Evolutionary conservation across 2,888 invertebrate genomes (phyloP).

Genomic region (Lasioglossum malachurum): DNA sequence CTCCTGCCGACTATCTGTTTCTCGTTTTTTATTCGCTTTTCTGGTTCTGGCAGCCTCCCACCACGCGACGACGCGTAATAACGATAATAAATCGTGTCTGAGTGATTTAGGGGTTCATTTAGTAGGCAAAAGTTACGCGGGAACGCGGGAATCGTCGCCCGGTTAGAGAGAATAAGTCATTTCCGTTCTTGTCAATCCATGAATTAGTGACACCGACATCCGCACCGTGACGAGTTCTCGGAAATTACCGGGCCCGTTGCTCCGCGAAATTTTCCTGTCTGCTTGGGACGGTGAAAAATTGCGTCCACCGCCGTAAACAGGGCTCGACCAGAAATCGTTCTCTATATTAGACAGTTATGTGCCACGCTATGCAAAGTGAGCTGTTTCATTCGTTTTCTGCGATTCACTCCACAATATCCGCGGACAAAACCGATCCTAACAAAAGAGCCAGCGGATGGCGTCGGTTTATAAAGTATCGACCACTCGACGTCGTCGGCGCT

Average conservation of each 20-base stretch:
- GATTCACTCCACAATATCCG: constrained; percentile 17
- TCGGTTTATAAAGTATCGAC: constrained; percentile 42
- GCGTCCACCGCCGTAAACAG: not conserved
- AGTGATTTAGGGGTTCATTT: constrained; percentile 72
- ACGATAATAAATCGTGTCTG: constrained; percentile 72
- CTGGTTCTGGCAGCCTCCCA: constrained; percentile 45
- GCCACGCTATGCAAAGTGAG: not conserved
- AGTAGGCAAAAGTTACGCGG: constrained; percentile 50
- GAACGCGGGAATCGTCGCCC: constrained; percentile 25
- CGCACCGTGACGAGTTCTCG: constrained; percentile 26
- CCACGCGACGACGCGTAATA: constrained; percentile 70
- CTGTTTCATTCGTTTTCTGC: constrained; percentile 11
- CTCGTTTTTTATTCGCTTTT: constrained; percentile 56
- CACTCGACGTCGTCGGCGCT: constrained; percentile 8
- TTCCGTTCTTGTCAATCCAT: constrained; percentile 47
- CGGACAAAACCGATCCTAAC: constrained; percentile 6
- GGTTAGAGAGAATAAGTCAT: constrained; percentile 59
- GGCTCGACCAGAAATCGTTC: not conserved
- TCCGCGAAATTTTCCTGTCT: constrained; percentile 11
- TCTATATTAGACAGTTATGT: not conserved
- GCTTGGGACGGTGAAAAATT: constrained; percentile 29
- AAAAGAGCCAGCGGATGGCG: constrained; percentile 15
- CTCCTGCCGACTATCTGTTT: constrained; percentile 35
- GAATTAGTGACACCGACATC: constrained; percentile 46
- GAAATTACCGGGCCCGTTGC: constrained; percentile 9